phyloP scores from a whole-genome alignment of 2,113 vertebrate genomes.

The Mobula hypostoma region DNA sequence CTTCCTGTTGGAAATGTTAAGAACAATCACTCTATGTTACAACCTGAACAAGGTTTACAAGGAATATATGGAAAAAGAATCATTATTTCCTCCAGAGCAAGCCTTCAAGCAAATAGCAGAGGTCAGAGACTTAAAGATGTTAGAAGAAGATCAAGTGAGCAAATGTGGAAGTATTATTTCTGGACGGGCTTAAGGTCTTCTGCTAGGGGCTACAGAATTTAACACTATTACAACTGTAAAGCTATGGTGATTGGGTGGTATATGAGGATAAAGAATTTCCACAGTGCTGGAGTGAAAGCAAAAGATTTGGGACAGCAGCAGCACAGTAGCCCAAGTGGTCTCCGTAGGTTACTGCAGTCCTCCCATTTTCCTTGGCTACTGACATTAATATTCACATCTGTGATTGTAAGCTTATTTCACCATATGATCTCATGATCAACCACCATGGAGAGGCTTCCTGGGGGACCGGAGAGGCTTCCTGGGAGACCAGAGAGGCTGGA shows the following conservation, averaged over 20 bases:
- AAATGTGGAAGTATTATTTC: neutral
- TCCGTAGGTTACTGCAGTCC: neutral
- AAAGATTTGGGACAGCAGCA: neutral
- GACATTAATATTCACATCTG: neutral
- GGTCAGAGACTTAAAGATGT: neutral
- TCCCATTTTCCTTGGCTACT: neutral
- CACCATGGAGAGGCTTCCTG: neutral
- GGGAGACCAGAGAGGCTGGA: conserved; percentile 1
- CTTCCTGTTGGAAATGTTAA: too few species aligned
- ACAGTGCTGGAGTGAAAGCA: neutral
- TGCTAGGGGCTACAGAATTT: neutral
- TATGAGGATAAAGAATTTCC: neutral
- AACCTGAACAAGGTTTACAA: too few species aligned
- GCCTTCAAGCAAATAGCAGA: neutral
- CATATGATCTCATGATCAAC: neutral
- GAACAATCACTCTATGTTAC: too few species aligned
- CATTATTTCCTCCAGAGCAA: too few species aligned
- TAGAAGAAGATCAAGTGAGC: neutral
- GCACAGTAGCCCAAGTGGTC: neutral
- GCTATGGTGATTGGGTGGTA: neutral
- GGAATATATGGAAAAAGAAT: too few species aligned
- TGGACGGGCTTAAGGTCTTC: neutral
- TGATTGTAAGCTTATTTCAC: neutral
- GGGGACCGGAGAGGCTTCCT: neutral
- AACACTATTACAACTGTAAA: neutral